phyloP scores from a whole-genome alignment of 2,113 vertebrate genomes.

The Pleuronectes platessa region DNA sequence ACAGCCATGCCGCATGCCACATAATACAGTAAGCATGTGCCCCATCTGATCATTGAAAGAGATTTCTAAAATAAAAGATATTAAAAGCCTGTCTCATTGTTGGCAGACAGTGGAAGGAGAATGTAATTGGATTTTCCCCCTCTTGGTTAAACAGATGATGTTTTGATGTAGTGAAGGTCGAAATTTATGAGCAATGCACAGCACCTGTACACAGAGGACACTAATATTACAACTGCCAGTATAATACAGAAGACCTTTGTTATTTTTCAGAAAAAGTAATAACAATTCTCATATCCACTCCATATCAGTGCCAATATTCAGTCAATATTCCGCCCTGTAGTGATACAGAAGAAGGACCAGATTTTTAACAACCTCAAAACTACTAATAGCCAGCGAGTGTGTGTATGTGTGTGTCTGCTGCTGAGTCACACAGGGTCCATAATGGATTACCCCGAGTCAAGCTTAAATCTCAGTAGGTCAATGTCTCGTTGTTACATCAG shows the following conservation, averaged over 20 bases:
- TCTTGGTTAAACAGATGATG: conserved; percentile 64
- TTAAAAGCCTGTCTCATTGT: conserved; percentile 63
- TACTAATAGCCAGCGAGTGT: conserved; percentile 13
- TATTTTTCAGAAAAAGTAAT: conserved; percentile 59
- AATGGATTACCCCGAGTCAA: conserved; percentile 40
- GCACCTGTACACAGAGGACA: conserved; percentile 48
- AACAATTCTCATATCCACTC: conserved; percentile 50
- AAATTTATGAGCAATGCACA: conserved; percentile 58
- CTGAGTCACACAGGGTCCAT: conserved; percentile 61
- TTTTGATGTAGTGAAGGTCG: conserved; percentile 35
- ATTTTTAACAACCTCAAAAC: conserved; percentile 45
- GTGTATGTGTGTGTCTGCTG: conserved; percentile 18
- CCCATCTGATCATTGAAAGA: conserved; percentile 66
- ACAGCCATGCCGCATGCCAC: conserved; percentile 30
- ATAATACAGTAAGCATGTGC: conserved; percentile 55
- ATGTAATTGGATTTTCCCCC: conserved; percentile 74
- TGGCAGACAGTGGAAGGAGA: conserved; percentile 55
- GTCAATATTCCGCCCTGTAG: conserved; percentile 44
- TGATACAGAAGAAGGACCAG: conserved; percentile 37
- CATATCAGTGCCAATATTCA: conserved; percentile 46
- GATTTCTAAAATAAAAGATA: conserved; percentile 73
- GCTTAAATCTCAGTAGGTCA: conserved; percentile 51
- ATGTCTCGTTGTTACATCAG: conserved; percentile 35
- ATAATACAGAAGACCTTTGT: conserved; percentile 33
- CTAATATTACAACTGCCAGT: conserved; percentile 55